Conservation (phyloP, 2,797 vertebrate genomes). For the Mormyrus proboscirostris region DNA sequence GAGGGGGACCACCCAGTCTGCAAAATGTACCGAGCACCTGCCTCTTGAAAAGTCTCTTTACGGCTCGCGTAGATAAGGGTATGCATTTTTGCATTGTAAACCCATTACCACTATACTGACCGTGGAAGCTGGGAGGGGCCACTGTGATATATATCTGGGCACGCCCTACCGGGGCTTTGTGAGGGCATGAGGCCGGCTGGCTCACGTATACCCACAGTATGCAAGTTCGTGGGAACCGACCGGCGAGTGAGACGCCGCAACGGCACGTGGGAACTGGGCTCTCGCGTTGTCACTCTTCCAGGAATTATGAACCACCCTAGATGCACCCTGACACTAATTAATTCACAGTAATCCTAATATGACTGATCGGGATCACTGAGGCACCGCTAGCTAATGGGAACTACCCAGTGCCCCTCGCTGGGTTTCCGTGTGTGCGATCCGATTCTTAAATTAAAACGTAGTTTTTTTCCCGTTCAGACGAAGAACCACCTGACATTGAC, state of each 20-base stretch:
- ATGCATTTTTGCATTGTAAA: not conserved
- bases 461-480: not conserved
- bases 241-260: not conserved
- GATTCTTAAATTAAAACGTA: not conserved
- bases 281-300: not conserved
- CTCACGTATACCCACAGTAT: not conserved
- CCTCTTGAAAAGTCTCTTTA: not conserved
- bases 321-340: not conserved
- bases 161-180: not conserved
- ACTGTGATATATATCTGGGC: not conserved
- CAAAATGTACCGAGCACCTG: not conserved
- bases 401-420: not conserved
- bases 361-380: not conserved
- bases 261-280: not conserved
- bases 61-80: not conserved
- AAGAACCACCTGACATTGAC: conserved; percentile 8
- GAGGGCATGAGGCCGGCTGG: not conserved
- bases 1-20: not conserved
- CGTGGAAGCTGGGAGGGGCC: not conserved
- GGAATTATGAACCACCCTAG: not conserved
- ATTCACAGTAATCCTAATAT: not conserved
- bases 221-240: not conserved
- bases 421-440: not conserved
- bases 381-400: not conserved
- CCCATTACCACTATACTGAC: not conserved